phyloP scores from a whole-genome alignment of 2,888 invertebrate species.

The Tipula helvola region DNA sequence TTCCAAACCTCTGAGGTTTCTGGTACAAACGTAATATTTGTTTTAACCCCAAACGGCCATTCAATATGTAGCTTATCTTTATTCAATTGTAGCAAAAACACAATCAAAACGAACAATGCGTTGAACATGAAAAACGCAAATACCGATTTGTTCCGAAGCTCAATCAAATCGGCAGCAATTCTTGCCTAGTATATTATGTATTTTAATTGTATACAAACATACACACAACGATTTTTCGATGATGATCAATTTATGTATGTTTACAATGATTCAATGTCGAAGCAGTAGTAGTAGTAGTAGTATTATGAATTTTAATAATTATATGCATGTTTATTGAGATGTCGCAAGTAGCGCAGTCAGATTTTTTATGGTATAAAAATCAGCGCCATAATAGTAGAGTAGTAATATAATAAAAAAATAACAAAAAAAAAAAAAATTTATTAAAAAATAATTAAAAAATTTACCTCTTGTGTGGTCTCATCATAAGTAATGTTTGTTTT shows the following conservation, averaged over 20 bases:
- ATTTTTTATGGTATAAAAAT: background rate
- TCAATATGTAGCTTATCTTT: constrained; percentile 95
- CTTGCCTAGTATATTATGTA: too few species aligned
- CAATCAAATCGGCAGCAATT: constrained; percentile 80
- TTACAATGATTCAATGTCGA: background rate
- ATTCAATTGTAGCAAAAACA: constrained; percentile 97
- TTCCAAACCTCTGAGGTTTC: constrained; percentile 75
- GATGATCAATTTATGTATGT: background rate
- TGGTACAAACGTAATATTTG: constrained; percentile 88
- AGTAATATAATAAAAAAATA: constrained; percentile 7
- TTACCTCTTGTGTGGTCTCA: constrained; percentile 85
- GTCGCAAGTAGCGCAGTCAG: background rate
- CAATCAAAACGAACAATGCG: constrained; percentile 96
- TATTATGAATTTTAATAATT: background rate
- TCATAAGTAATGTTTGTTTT: constrained; percentile 88
- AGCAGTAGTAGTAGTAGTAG: background rate
- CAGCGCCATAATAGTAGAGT: background rate
- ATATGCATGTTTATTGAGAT: background rate
- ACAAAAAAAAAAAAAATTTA: background rate
- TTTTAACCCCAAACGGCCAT: constrained; percentile 93
- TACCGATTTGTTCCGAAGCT: constrained; percentile 92
- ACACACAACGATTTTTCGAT: background rate
- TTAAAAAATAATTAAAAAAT: constrained; percentile 21
- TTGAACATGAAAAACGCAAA: constrained; percentile 99
- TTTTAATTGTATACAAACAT: background rate